Evolutionary conservation across 1,140 invertebrate species (phyloP).

Genomic region (Mesaphorura yosii): DNA sequence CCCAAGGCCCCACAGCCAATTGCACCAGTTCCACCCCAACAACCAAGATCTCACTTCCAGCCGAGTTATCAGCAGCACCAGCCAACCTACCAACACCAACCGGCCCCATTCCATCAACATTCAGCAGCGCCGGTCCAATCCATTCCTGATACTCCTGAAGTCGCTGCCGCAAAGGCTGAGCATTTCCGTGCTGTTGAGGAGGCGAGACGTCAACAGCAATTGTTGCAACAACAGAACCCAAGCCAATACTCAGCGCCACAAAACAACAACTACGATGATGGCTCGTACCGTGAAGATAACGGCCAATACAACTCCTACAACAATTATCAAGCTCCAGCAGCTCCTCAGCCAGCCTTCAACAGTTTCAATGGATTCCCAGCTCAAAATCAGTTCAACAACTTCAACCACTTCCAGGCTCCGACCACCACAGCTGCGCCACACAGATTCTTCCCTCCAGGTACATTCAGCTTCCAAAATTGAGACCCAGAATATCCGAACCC

Average conservation of each 20-base stretch:
- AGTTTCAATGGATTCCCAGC: slow-evolving; percentile 37
- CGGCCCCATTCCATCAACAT: not conserved
- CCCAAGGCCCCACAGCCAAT: slow-evolving; percentile 44
- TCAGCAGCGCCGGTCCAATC: slow-evolving; percentile 37
- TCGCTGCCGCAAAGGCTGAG: not conserved
- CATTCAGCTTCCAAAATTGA: not conserved
- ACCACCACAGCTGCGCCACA: slow-evolving; percentile 32
- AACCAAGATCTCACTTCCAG: slow-evolving; percentile 46
- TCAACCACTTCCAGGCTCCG: not conserved
- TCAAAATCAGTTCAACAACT: slow-evolving; percentile 32
- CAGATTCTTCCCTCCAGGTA: slow-evolving; percentile 62
- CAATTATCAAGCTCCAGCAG: too few species aligned
- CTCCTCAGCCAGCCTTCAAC: slow-evolving; percentile 38
- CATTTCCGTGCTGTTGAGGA: too few species aligned
- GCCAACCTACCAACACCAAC: slow-evolving; percentile 13
- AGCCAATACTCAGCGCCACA: slow-evolving; percentile 17
- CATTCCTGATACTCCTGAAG: too few species aligned
- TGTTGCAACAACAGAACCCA: slow-evolving; percentile 12
- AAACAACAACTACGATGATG: slow-evolving; percentile 20
- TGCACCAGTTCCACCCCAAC: slow-evolving; percentile 37
- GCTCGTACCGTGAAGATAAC: slow-evolving; percentile 31
- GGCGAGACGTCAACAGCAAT: too few species aligned
- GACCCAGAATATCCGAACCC: too few species aligned
- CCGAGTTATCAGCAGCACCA: slow-evolving; percentile 39
- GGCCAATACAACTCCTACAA: slow-evolving; percentile 42